Percentiles rank a stretch among this genome's conserved stretches.
These are phyloP conservation scores for Branchipolynoe longqiensis DNA, from an alignment of 2,888 invertebrate genomes.

Conservation along the genomic window DNA sequence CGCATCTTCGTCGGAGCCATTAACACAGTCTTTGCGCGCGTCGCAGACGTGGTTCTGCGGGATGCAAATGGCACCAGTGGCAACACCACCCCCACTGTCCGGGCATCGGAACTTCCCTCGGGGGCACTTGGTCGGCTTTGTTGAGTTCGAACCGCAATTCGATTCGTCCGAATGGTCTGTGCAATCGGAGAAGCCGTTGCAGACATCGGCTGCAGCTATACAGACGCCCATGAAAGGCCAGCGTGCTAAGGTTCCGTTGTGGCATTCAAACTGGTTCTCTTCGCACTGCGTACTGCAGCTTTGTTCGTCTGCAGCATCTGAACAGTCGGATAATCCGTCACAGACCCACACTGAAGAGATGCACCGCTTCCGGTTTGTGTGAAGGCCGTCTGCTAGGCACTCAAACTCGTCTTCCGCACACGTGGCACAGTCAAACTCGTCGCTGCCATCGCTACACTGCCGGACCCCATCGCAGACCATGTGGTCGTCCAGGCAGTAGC, in stretches of 20 bases:
- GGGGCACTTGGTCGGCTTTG: background rate
- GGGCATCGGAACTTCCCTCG: background rate
- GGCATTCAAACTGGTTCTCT: conserved; percentile 48
- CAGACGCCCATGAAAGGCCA: conserved; percentile 33
- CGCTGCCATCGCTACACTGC: conserved; percentile 60
- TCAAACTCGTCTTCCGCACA: conserved; percentile 56
- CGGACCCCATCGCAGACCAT: conserved; percentile 28
- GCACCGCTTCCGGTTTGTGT: conserved; percentile 1
- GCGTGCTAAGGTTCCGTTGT: background rate
- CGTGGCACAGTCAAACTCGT: conserved; percentile 62
- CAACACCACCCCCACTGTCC: conserved; percentile 22
- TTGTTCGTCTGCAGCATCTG: conserved; percentile 59
- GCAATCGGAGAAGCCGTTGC: conserved; percentile 60
- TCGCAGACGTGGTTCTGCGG: conserved; percentile 1
- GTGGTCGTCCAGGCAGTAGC: conserved; percentile 51
- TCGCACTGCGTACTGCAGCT: conserved; percentile 56
- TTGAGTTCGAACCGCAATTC: background rate
- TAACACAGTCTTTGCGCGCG: conserved; percentile 28
- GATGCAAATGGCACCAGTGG: conserved; percentile 1
- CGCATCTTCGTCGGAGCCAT: conserved; percentile 58
- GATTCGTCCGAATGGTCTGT: conserved; percentile 36
- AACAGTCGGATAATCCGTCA: conserved; percentile 53
- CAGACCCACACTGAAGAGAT: conserved; percentile 58
- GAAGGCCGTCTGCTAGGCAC: background rate
- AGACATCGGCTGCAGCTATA: conserved; percentile 15